Evolutionary conservation across 2,113 vertebrate species (phyloP).

Genomic region (Calidris pygmaea): DNA sequence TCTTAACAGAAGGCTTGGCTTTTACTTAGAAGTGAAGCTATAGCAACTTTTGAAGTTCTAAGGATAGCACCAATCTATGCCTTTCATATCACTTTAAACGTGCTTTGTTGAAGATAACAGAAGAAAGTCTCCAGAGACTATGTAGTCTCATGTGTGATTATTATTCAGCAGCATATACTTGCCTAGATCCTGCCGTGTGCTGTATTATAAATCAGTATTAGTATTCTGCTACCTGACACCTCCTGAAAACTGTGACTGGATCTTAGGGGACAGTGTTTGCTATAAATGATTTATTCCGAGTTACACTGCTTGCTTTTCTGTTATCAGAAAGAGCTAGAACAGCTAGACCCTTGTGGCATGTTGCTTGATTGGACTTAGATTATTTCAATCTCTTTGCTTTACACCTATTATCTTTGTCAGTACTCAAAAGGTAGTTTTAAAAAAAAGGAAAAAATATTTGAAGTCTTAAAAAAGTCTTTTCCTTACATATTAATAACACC

Average conservation of each 20-base stretch:
- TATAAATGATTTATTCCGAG: conserved; percentile 38
- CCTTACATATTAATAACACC: background rate
- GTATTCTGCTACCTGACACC: conserved; percentile 30
- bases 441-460: background rate
- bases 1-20: background rate
- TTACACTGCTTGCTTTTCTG: background rate
- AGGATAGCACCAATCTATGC: background rate
- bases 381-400: background rate
- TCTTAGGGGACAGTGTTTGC: conserved; percentile 8
- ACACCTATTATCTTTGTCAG: background rate
- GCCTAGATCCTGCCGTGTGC: background rate
- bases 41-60: background rate
- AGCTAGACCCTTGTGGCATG: background rate
- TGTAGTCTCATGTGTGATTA: conserved; percentile 19
- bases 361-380: background rate
- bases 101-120: conserved; percentile 24
- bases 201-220: conserved; percentile 31
- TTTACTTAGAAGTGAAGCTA: background rate
- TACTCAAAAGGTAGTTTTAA: background rate
- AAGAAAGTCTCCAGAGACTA: conserved; percentile 2
- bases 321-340: background rate
- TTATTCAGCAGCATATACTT: conserved; percentile 22
- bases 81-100: background rate
- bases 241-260: conserved; percentile 20
- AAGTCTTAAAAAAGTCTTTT: background rate